These are phyloP conservation scores for Daktulosphaira vitifoliae DNA, from an alignment of 1,140 invertebrate species.

Conservation along the genomic window DNA sequence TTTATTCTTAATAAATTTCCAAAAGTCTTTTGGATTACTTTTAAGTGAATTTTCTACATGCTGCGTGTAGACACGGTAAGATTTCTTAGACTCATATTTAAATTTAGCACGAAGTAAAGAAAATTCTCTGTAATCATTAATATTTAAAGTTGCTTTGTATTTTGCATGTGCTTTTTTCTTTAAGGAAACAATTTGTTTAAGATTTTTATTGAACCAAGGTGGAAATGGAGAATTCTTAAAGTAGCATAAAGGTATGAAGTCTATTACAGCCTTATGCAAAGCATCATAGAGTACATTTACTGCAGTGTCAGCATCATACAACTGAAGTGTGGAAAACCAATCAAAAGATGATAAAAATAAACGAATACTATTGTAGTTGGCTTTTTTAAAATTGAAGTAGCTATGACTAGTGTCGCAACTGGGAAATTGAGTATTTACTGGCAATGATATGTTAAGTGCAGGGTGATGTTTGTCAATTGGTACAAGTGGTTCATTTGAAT, in stretches of 20 bases:
- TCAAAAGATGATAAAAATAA: not conserved
- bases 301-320: not conserved
- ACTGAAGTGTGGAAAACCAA: not conserved
- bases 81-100: constrained; percentile 6
- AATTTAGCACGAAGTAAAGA: not conserved
- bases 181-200: not conserved
- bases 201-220: not conserved
- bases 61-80: not conserved
- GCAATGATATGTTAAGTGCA: not conserved
- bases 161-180: not conserved
- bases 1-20: not conserved
- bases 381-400: not conserved
- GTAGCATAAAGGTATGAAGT: not conserved
- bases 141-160: not conserved
- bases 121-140: not conserved
- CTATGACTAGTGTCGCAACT: not conserved
- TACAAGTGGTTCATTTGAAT: not conserved
- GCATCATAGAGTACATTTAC: not conserved
- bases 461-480: not conserved
- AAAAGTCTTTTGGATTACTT: not conserved
- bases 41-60: not conserved
- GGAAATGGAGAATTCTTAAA: not conserved
- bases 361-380: not conserved
- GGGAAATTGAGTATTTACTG: not conserved
- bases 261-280: not conserved